Base-by-base conservation (phyloP, 2,113 vertebrate genomes). In the Siniperca knerii region DNA sequence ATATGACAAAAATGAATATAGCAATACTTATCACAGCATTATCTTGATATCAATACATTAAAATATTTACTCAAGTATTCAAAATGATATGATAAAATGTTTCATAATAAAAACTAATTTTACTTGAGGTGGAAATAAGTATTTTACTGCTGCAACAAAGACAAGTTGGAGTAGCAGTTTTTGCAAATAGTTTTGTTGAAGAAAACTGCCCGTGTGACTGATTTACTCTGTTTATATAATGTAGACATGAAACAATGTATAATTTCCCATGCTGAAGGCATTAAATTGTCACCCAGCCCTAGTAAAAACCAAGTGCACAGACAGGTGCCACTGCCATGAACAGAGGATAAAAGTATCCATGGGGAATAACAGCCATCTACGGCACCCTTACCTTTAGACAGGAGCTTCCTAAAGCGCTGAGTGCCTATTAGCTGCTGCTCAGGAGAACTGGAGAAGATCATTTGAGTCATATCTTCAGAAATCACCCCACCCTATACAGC, bases 341-440 rank as follows among this genome's bases (percentile, higher is more conserved):
- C 7, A 58, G 35, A 44, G 21, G 21, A 25, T 10, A 65, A 61
- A 82, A 35, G 8, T 12, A 42, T 12, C 20, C 0, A 50, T 35
- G 4, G 3, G 21, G 62, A 61, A 73, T 44, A 64, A 60, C 2
- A 13, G 35, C 6, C 4, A 75, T 52, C 16, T 52, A 61, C 0
- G 2, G 11, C 21, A 66, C 1, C 2, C 84, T 94, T 91, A 98
- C 98, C 98, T 98, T 99, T 99, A 81, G 98, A 99, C 81, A 99
- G 97, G 3, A 99, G 96, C 90, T 99, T 99, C 90, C 98, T 94
- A 91, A 99, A 99, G 84, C 98, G 98, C 91, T 99, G 98, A 10
- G 98, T 99, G 78, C 97, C 98, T 90, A 98, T 97, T 85, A 99
- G 97, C 90, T 99, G 98, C 75, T 99, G 98, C 82, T 99, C 98